Conservation (phyloP, 2,113 vertebrate species). For the Sander lucioperca region DNA sequence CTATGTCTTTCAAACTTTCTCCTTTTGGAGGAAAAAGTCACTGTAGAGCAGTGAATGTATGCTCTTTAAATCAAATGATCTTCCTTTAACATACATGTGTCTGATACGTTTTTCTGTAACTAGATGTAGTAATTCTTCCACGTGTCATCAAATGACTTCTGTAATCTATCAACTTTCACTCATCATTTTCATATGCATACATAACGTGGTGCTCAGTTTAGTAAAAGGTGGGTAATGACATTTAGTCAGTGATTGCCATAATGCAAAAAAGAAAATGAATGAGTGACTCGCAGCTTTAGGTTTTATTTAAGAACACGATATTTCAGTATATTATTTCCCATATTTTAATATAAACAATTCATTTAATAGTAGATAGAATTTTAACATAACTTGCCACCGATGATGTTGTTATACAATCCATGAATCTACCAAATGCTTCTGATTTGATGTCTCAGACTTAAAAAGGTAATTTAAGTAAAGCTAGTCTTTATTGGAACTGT, state of each 20-base stretch:
- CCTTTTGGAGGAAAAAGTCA: not conserved
- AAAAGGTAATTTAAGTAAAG: conserved; percentile 1
- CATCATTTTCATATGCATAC: not conserved
- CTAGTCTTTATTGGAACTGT: not conserved
- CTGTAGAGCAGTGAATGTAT: conserved; percentile 59
- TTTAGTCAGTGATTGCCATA: not conserved
- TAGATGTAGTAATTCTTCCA: conserved; percentile 5
- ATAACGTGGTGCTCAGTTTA: not conserved
- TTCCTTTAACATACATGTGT: conserved; percentile 17
- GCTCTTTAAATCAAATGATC: conserved; percentile 2
- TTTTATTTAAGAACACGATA: not conserved
- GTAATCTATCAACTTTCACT: not conserved
- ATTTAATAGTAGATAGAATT: not conserved
- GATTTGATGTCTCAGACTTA: not conserved
- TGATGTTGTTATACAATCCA: not conserved
- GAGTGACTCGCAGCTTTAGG: not conserved
- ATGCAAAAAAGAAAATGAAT: not conserved
- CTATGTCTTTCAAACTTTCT: not conserved
- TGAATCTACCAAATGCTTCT: not conserved
- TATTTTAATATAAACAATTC: not conserved
- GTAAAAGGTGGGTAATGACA: not conserved
- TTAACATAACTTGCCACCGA: no score
- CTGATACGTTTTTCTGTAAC: conserved; percentile 25
- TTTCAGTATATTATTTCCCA: not conserved
- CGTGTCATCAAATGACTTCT: conserved; percentile 7